Evolutionary conservation across 2,797 vertebrate genomes (phyloP).

Genomic region (Eulemur rubriventer): DNA sequence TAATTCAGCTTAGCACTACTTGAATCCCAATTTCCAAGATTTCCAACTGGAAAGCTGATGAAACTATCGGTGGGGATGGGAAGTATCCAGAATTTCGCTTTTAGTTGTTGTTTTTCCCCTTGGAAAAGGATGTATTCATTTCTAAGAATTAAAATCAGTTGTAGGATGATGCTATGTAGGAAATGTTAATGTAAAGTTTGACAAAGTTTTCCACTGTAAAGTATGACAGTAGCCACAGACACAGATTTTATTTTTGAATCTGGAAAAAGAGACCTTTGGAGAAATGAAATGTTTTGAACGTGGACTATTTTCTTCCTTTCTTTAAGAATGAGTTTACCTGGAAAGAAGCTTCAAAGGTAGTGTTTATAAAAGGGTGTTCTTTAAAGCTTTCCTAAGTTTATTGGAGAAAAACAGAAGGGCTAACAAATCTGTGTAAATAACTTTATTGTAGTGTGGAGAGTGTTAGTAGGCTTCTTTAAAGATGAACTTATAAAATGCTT

Average conservation of each 20-base stretch:
- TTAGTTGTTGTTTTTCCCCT: not conserved
- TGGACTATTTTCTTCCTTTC: not conserved
- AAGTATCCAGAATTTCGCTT: slow-evolving; percentile 45
- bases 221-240: not conserved
- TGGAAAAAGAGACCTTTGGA: slow-evolving; percentile 48
- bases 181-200: not conserved
- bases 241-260: slow-evolving; percentile 37
- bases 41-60: slow-evolving; percentile 42
- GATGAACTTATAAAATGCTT: not conserved
- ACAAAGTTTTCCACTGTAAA: not conserved
- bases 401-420: not conserved
- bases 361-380: slow-evolving; percentile 59
- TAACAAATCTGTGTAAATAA: slow-evolving; percentile 1
- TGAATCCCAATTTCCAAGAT: slow-evolving; percentile 57
- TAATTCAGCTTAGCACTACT: slow-evolving; percentile 49
- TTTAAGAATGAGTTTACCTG: slow-evolving; percentile 6
- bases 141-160: not conserved
- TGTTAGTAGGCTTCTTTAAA: slow-evolving; percentile 63
- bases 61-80: not conserved
- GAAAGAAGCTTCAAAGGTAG: slow-evolving; percentile 56
- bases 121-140: slow-evolving; percentile 10
- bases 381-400: slow-evolving; percentile 48
- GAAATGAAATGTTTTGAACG: slow-evolving; percentile 29
- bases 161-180: not conserved
- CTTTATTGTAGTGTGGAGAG: slow-evolving; percentile 60